Percentiles rank a stretch among this genome's conserved stretches.
These are phyloP conservation scores for Mastomys natalensis DNA, from an alignment of 2,113 vertebrate genomes.

Conservation along the genomic window DNA sequence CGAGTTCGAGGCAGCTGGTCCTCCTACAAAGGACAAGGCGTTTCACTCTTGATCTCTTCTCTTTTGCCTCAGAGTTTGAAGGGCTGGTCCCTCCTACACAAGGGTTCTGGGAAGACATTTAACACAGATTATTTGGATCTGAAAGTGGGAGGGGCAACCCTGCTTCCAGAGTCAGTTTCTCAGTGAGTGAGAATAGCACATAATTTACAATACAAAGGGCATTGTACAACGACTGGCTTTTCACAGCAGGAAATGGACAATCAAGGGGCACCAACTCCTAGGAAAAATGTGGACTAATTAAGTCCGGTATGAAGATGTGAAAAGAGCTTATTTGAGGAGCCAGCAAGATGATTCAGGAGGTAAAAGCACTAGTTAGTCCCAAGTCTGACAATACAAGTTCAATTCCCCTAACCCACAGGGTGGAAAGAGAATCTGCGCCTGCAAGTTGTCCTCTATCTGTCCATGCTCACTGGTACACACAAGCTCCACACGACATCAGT, in stretches of 20 bases:
- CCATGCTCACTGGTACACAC: too few species aligned
- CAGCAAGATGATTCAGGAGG: neutral
- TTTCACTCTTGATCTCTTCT: neutral
- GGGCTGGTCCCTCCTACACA: neutral
- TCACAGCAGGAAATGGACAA: neutral
- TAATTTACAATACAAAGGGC: neutral
- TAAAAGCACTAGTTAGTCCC: neutral
- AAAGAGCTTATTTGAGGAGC: neutral
- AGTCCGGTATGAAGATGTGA: neutral
- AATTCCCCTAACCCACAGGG: neutral
- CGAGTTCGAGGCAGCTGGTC: too few species aligned
- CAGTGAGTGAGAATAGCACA: neutral
- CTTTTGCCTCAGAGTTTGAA: neutral
- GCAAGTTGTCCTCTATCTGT: neutral
- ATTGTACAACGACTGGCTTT: neutral
- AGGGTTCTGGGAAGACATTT: neutral
- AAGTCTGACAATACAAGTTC: neutral
- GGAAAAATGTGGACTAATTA: neutral
- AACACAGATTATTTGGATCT: neutral
- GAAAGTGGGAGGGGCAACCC: neutral
- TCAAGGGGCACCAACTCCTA: neutral
- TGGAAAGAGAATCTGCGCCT: neutral
- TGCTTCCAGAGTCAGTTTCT: neutral
- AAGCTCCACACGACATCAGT: neutral
- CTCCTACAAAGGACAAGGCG: too few species aligned